Conservation (phyloP, 35 echinoderm and acorn worm species). For the Amphiura filiformis region DNA sequence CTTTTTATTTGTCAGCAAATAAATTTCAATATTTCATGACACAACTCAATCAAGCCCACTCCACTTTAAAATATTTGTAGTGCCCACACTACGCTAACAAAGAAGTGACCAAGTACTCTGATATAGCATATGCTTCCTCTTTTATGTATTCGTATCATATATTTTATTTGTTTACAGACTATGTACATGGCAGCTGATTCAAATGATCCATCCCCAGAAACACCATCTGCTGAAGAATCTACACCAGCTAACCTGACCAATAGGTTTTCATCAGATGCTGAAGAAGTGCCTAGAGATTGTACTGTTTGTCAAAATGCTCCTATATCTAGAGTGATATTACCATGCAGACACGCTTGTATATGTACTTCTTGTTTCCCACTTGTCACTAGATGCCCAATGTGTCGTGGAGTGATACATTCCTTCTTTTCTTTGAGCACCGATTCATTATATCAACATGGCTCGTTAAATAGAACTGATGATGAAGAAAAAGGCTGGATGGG, state of each 20-base stretch:
- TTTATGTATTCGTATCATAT: no score
- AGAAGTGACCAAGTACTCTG: no score
- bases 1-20: no score
- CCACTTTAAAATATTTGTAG: no score
- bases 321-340: conserved; percentile 18
- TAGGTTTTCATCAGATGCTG: not conserved
- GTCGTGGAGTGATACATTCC: not conserved
- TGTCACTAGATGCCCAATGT: conserved; percentile 30
- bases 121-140: no score
- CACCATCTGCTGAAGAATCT: not conserved
- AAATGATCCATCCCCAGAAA: not conserved
- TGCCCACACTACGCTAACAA: no score
- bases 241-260: not conserved
- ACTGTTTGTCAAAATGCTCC: conserved; percentile 23
- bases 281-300: not conserved
- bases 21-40: no score
- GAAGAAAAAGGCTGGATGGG: conserved; percentile 5
- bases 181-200: conserved; percentile 12
- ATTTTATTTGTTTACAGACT: conserved; percentile 1
- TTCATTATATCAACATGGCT: not conserved
- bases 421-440: conserved; percentile 14
- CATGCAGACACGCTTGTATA: conserved; percentile 13
- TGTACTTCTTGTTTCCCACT: conserved; percentile 9
- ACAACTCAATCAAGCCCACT: no score
- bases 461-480: not conserved